Conservation (phyloP, 2,113 vertebrate genomes). For the Tachuris rubrigastra region DNA sequence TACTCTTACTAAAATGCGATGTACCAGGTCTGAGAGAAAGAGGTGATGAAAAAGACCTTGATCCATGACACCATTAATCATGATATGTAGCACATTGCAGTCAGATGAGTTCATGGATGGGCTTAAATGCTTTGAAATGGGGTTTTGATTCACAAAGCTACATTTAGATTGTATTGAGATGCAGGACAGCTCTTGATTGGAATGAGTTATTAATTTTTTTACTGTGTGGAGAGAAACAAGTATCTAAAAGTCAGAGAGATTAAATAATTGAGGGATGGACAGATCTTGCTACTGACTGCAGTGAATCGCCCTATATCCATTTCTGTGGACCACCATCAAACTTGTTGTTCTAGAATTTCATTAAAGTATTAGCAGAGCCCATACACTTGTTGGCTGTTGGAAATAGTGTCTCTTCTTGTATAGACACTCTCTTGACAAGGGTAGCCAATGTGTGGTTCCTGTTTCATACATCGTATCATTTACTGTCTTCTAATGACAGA, state of each 20-base stretch:
- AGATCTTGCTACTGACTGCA: background rate
- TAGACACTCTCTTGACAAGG: background rate
- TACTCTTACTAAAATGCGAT: conserved; percentile 12
- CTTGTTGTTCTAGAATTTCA: background rate
- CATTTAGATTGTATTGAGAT: background rate
- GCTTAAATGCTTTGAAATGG: conserved; percentile 9
- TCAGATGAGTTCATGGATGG: conserved; percentile 6
- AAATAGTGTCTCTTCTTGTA: background rate
- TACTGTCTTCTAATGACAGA: background rate
- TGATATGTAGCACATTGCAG: background rate
- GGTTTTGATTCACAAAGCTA: background rate
- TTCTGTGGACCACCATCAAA: background rate
- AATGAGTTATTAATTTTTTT: background rate
- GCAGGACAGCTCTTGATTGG: background rate
- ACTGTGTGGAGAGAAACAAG: background rate
- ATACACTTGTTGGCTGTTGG: background rate
- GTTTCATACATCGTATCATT: background rate
- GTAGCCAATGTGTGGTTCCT: background rate
- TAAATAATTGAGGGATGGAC: background rate
- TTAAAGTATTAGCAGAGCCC: background rate
- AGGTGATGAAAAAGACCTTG: background rate
- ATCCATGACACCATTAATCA: background rate
- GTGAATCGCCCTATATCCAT: background rate
- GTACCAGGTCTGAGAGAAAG: background rate
- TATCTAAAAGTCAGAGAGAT: background rate